These are phyloP conservation scores for Chaetops frenatus DNA, from an alignment of 2,113 vertebrate species.

Conservation along the genomic window DNA sequence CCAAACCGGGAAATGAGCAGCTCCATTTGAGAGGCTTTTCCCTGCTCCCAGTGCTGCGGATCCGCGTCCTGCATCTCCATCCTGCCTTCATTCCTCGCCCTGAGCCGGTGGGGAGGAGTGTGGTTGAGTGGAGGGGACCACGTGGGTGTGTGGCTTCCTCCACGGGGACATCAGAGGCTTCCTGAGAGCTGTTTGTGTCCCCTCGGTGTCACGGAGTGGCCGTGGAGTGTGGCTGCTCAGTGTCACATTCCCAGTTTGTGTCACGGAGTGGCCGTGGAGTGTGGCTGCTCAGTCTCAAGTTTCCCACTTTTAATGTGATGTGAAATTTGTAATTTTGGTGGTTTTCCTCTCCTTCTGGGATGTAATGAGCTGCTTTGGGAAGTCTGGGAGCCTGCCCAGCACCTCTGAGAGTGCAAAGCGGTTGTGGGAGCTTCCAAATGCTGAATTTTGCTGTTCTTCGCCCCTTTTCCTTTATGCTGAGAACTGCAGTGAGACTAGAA, in stretches of 20 bases:
- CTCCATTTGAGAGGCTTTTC: background rate
- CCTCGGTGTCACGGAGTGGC: rapidly evolving
- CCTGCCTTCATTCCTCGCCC: rapidly evolving
- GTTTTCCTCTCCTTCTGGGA: background rate
- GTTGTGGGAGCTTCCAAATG: background rate
- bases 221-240: rapidly evolving
- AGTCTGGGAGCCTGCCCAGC: background rate
- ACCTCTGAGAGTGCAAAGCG: background rate
- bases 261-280: no score
- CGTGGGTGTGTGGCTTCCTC: background rate
- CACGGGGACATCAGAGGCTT: background rate
- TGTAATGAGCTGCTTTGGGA: background rate
- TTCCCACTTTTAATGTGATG: background rate
- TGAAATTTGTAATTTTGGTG: background rate
- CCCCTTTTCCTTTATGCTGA: background rate
- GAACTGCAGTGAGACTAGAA: background rate
- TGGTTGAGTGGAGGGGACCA: background rate
- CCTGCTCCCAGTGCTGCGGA: rapidly evolving
- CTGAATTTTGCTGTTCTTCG: background rate
- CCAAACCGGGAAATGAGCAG: background rate
- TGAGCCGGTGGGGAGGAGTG: rapidly evolving
- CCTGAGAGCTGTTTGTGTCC: background rate
- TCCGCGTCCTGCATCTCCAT: rapidly evolving
- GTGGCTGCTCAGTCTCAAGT: rapidly evolving
- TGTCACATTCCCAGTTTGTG: rapidly evolving